Evolutionary conservation across 2,797 vertebrate species (phyloP).

Genomic region (Notoglanidium macrostoma): DNA sequence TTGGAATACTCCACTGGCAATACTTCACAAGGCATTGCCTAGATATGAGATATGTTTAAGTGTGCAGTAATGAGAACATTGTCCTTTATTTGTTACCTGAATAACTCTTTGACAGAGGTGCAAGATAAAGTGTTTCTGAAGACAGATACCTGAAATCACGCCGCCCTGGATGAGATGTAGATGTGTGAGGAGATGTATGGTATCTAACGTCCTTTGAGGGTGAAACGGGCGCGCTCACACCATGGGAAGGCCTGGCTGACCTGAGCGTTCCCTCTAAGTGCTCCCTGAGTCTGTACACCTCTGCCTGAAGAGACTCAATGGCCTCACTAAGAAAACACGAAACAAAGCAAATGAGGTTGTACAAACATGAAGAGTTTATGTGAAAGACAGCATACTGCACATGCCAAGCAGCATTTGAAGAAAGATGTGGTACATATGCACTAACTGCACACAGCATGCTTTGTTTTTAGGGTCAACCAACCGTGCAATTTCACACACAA

Average conservation of each 20-base stretch:
- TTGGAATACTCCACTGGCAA: neutral
- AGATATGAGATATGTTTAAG: neutral
- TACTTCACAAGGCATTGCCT: neutral
- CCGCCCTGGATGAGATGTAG: slow-evolving; percentile 35
- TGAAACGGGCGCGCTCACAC: slow-evolving; percentile 23
- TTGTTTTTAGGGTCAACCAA: slow-evolving; percentile 14
- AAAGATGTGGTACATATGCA: neutral
- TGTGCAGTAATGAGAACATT: neutral
- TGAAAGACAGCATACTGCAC: neutral
- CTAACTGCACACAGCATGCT: neutral
- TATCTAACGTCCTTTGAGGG: slow-evolving; percentile 20
- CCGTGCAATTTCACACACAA: slow-evolving; percentile 60
- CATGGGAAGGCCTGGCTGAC: slow-evolving; percentile 22
- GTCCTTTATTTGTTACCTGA: neutral
- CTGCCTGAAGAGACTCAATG: slow-evolving; percentile 75
- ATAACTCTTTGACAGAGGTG: neutral
- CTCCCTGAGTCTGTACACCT: slow-evolving; percentile 76
- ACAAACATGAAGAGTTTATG: neutral
- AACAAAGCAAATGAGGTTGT: neutral
- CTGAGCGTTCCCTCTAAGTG: slow-evolving; percentile 74
- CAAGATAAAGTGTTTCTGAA: neutral
- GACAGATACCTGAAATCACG: slow-evolving; percentile 21
- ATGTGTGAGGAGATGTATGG: neutral
- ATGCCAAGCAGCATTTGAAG: neutral
- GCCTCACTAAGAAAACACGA: slow-evolving; percentile 69